A percentile compares a stretch with the other conserved stretches of the same genome.
Evolutionary conservation across 2,113 vertebrate genomes (phyloP).

Genomic region (Stictonetta naevosa): DNA sequence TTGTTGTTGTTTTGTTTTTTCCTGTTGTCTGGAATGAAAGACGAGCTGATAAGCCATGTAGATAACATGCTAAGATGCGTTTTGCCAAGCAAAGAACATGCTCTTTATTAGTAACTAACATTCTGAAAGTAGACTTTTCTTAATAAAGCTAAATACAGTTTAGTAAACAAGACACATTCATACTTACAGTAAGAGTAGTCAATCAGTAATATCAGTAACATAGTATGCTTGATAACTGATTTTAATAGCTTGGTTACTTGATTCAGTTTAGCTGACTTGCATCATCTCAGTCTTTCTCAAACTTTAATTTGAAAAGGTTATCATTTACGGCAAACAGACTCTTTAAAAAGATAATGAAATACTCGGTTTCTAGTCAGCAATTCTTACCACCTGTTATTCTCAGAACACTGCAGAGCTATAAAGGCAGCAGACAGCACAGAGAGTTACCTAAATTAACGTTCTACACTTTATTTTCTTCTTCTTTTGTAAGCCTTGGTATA

Average conservation of each 20-base stretch:
- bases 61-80: conserved; percentile 57
- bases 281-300: not conserved
- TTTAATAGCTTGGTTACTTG: not conserved
- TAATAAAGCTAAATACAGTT: conserved; percentile 17
- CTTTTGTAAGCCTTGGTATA: not conserved
- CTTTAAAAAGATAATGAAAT: not conserved
- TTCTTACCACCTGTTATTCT: not conserved
- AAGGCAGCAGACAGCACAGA: not conserved
- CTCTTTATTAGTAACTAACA: conserved; percentile 61
- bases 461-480: not conserved
- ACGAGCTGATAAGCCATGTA: conserved; percentile 51
- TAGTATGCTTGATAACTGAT: not conserved
- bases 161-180: conserved; percentile 20
- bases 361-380: not conserved
- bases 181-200: conserved; percentile 15
- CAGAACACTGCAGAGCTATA: too few relatives aligned
- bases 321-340: not conserved
- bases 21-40: conserved; percentile 13
- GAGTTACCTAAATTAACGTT: not conserved
- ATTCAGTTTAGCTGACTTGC: not conserved
- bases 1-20: too few relatives aligned
- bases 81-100: conserved; percentile 74
- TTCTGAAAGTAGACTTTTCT: conserved; percentile 26
- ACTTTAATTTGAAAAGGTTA: not conserved
- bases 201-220: not conserved